These are phyloP conservation scores for Callionymus lyra DNA, from an alignment of 2,113 vertebrate genomes.

Conservation along the genomic window DNA sequence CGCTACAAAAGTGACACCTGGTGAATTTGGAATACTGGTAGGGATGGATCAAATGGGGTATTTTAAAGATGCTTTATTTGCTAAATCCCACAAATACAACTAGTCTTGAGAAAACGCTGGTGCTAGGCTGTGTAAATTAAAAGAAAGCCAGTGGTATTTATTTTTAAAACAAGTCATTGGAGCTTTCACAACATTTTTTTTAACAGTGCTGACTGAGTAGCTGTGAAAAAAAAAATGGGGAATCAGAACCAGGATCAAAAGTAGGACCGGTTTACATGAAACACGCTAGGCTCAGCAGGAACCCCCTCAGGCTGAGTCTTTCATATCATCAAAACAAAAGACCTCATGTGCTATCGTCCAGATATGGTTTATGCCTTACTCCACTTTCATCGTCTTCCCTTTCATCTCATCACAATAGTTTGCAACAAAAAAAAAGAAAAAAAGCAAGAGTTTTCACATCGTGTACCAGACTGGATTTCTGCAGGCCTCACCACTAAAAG, in stretches of 20 bases:
- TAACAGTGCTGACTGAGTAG: no score
- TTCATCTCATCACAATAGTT: slow-evolving; percentile 26
- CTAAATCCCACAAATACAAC: no score
- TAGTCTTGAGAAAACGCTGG: no score
- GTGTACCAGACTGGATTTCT: slow-evolving; percentile 23
- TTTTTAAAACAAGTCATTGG: no score
- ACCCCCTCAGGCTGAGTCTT: slow-evolving; percentile 20
- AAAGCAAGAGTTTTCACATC: slow-evolving; percentile 12
- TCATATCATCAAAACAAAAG: slow-evolving; percentile 17
- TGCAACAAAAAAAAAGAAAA: slow-evolving; percentile 41
- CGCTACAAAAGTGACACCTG: no score
- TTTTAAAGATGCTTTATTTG: no score
- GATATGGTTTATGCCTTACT: slow-evolving; percentile 43
- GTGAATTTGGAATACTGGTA: no score
- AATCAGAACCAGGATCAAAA: slow-evolving; percentile 22
- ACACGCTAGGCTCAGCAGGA: slow-evolving; percentile 16
- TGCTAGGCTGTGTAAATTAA: no score
- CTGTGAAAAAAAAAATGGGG: no score
- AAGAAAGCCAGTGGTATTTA: no score
- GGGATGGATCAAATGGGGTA: no score
- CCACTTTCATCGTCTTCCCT: slow-evolving; percentile 16
- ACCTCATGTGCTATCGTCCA: slow-evolving; percentile 32
- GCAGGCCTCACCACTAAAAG: not conserved
- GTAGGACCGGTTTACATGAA: slow-evolving; percentile 23
- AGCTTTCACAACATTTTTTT: no score